Evolutionary conservation across 2,888 invertebrate species (phyloP).

Genomic region (Agrotis ipsilon): DNA sequence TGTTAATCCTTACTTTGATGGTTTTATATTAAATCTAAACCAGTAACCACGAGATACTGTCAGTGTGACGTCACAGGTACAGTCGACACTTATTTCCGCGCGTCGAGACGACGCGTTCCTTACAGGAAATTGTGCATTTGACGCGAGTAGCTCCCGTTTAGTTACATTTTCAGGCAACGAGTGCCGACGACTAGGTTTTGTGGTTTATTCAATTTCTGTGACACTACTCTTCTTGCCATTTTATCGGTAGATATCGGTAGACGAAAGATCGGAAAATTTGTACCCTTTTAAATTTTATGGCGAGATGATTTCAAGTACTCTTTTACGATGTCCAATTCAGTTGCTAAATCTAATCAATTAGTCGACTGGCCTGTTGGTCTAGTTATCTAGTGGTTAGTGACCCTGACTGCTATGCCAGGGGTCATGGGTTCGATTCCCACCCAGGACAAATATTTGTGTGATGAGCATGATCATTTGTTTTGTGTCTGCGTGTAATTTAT

Average conservation of each 20-base stretch:
- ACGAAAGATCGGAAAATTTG: no score
- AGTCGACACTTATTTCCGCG: slow-evolving; percentile 50
- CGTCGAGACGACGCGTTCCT: slow-evolving; percentile 24
- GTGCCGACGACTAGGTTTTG: background rate
- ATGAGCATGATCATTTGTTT: no score
- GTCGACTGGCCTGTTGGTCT: no score
- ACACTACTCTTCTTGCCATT: background rate
- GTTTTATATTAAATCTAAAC: background rate
- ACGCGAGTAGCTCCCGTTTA: slow-evolving; percentile 11
- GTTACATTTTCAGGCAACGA: background rate
- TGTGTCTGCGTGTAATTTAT: no score
- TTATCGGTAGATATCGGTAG: background rate
- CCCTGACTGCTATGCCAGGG: no score
- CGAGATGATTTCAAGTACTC: background rate
- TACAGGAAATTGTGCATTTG: slow-evolving; percentile 59
- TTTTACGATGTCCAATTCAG: background rate
- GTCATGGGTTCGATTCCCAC: no score
- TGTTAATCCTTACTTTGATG: no score
- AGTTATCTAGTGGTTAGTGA: no score
- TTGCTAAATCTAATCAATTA: no score
- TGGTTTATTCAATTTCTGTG: slow-evolving; percentile 29
- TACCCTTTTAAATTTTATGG: background rate
- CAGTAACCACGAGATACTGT: background rate
- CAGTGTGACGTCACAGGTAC: slow-evolving; percentile 10
- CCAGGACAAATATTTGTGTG: no score